Percentiles rank a stretch among this genome's conserved stretches.
phyloP scores from a whole-genome alignment of 2,113 vertebrate genomes.

The Phalacrocorax pelagicus region DNA sequence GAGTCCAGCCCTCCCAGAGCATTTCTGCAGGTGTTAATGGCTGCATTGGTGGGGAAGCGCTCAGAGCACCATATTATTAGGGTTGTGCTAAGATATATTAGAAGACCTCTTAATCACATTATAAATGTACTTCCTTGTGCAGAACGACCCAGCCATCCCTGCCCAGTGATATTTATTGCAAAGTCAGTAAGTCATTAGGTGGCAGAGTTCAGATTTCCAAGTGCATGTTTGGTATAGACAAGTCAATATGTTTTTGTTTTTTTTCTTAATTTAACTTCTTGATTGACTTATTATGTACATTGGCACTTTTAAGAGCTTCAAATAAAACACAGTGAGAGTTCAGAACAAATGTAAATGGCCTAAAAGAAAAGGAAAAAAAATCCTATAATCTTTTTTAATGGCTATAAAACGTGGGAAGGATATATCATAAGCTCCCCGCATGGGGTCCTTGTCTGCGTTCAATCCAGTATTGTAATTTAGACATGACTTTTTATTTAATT shows the following conservation, averaged over 20 bases:
- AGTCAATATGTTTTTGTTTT: slow-evolving; percentile 50
- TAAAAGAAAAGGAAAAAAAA: slow-evolving; percentile 72
- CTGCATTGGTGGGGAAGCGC: neutral
- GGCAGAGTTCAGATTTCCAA: slow-evolving; percentile 55
- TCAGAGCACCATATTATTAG: neutral
- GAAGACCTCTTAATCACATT: neutral
- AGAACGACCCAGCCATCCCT: neutral
- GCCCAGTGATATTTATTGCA: slow-evolving; percentile 51
- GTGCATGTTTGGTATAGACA: slow-evolving; percentile 23
- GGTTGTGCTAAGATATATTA: neutral
- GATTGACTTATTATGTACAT: slow-evolving; percentile 78
- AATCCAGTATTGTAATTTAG: slow-evolving; percentile 85
- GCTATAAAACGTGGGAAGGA: slow-evolving; percentile 75
- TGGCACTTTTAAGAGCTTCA: slow-evolving; percentile 79
- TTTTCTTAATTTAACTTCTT: slow-evolving; percentile 81
- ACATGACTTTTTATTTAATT: slow-evolving; percentile 88
- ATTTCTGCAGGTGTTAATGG: neutral
- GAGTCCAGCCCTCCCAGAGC: fast-evolving
- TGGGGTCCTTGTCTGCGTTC: slow-evolving; percentile 80
- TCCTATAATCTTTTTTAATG: slow-evolving; percentile 79
- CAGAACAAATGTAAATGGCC: slow-evolving; percentile 82
- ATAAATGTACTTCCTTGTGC: neutral
- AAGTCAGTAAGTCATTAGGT: slow-evolving; percentile 27
- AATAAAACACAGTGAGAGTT: slow-evolving; percentile 80
- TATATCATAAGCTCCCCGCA: slow-evolving; percentile 80